These are phyloP conservation scores for Notarius quadriscutis DNA, from an alignment of 2,113 vertebrate genomes.

Conservation along the genomic window DNA sequence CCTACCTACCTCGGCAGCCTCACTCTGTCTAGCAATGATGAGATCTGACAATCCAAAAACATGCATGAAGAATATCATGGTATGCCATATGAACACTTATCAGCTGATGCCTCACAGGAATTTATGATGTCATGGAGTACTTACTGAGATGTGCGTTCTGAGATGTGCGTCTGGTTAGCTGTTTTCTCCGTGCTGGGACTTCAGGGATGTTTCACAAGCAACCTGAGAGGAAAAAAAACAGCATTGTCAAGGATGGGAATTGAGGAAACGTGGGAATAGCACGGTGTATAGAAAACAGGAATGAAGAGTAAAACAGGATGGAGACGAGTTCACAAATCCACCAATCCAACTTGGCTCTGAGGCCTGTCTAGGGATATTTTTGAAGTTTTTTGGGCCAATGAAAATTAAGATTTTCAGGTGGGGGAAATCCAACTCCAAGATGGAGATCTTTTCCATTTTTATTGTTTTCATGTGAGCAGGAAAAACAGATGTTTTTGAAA, in stretches of 20 bases:
- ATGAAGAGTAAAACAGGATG: slow-evolving; percentile 51
- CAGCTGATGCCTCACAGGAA: neutral
- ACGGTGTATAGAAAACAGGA: slow-evolving; percentile 62
- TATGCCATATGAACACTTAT: neutral
- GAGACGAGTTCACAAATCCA: slow-evolving; percentile 42
- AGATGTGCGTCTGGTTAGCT: slow-evolving; percentile 55
- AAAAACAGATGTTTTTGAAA: neutral
- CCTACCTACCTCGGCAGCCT: too few species aligned
- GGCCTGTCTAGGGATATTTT: neutral
- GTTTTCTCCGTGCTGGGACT: slow-evolving; percentile 59
- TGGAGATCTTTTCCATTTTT: neutral
- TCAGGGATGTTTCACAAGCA: slow-evolving; percentile 53
- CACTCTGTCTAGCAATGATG: neutral
- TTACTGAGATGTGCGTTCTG: slow-evolving; percentile 53
- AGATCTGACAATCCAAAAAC: neutral
- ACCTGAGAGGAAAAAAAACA: slow-evolving; percentile 65
- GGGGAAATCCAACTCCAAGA: neutral
- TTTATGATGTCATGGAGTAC: slow-evolving; percentile 33
- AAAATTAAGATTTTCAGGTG: neutral
- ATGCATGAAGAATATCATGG: neutral
- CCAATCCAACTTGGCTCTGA: neutral
- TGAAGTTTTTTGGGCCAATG: neutral
- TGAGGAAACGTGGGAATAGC: slow-evolving; percentile 36
- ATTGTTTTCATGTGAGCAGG: neutral
- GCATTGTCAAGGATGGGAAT: slow-evolving; percentile 52